Percentiles rank a stretch among this genome's conserved stretches.
Evolutionary conservation across 2,113 vertebrate species (phyloP).

Genomic region (Tichodroma muraria): DNA sequence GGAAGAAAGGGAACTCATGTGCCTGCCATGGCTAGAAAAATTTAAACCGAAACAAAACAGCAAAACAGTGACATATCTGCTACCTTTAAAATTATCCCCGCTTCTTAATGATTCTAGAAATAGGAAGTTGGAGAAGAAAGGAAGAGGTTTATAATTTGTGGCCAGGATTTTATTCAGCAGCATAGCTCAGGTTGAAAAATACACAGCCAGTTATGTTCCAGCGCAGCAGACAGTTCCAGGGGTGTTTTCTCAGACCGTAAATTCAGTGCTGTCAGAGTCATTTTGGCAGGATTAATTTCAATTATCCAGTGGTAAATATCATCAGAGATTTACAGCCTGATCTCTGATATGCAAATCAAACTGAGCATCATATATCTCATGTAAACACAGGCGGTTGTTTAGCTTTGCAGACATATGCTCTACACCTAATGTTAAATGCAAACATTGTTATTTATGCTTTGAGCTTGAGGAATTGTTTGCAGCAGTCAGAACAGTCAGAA

Average conservation of each 20-base stretch:
- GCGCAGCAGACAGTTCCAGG: not conserved
- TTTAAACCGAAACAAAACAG: not conserved
- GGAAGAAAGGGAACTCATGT: not conserved
- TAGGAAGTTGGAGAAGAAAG: not conserved
- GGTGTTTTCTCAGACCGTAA: constrained; percentile 21
- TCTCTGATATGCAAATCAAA: constrained; percentile 39
- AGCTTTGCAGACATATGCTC: not conserved
- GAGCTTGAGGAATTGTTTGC: not conserved
- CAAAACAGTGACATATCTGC: not conserved
- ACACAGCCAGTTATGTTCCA: not conserved
- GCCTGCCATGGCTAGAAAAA: not conserved
- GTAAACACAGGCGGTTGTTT: not conserved
- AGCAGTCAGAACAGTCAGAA: not conserved
- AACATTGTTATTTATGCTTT: not conserved
- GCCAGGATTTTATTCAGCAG: not conserved
- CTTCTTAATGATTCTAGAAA: not conserved
- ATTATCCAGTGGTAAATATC: constrained; percentile 38
- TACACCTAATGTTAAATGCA: not conserved
- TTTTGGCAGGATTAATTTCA: constrained; percentile 55
- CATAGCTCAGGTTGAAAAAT: not conserved
- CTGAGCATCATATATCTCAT: not conserved
- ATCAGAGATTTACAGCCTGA: constrained; percentile 24
- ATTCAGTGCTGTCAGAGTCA: constrained; percentile 36
- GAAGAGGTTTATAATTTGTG: not conserved
- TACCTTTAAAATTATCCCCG: not conserved